Base-by-base conservation (phyloP, 1,140 invertebrate genomes). In the Megathymus violae region DNA sequence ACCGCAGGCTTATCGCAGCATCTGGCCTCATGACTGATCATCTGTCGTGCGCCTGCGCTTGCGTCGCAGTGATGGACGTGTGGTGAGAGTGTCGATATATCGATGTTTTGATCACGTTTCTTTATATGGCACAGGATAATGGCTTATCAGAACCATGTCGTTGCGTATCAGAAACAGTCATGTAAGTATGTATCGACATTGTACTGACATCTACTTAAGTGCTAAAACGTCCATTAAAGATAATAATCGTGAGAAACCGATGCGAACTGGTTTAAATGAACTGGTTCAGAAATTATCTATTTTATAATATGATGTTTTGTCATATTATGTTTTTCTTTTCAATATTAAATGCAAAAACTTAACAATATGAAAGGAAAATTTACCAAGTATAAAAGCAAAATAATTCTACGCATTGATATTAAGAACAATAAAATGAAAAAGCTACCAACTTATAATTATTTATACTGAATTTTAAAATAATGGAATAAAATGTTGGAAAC, bases 1-100 rank as follows among this genome's bases (percentile, higher is more conserved):
- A 89, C 87, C 79, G 87, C 82, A 67, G 73, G 76, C 85, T 90
- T 90, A 90, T 90, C 87, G 78, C 79, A 77, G 80, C 87, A 89
- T 89, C 87, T 80, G 78, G 85, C 81, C 50, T 80, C 84, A 89
- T 89, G 87, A 90, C 82, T 90, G 87, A 90, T 90, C 85, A 88
- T 90, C 87, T 90, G 87, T 90, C 87, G 82, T 88, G 84, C 80
- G 82, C 81, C 71, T 82, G 87, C 87, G 85, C 84, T 69, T 79
- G 74, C 67, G 62, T 31, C 25, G 51, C 47, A 67, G 59, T 73
- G 82, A 64, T 19, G 71, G 34, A 64, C 31, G 71, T 46, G 44
- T 17, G 14, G 25, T 34, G 43, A 25, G 34, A 48, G 40, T 66
- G 54, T 74, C 64, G 64, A 74, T 64, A 31, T 58, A 58, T 61